These are phyloP conservation scores for Crocuta crocuta DNA, from an alignment of 2,113 vertebrate species.

Conservation along the genomic window DNA sequence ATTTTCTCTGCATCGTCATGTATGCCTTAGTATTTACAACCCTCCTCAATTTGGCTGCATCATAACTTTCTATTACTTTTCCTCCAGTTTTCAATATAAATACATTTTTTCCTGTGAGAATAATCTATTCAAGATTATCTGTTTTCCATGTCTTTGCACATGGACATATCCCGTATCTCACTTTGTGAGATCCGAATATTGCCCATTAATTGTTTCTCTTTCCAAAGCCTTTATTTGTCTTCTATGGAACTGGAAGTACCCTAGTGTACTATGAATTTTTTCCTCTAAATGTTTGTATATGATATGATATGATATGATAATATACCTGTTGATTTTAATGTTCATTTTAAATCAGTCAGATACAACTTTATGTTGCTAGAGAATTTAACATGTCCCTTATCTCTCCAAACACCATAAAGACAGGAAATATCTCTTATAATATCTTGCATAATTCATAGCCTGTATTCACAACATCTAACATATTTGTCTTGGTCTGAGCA, in stretches of 20 bases:
- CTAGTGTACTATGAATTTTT: not conserved
- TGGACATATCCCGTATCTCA: not conserved
- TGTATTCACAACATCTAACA: not conserved
- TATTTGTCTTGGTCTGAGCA: not conserved
- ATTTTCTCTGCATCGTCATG: not conserved
- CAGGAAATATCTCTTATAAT: not conserved
- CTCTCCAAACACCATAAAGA: not conserved
- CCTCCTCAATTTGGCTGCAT: not conserved
- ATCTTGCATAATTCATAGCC: not conserved
- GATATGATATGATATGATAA: not conserved
- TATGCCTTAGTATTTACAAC: not conserved
- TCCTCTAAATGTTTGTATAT: not conserved
- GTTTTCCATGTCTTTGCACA: not conserved
- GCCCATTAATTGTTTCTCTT: not conserved
- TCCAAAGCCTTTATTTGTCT: not conserved
- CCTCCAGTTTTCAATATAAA: not conserved
- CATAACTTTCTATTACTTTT: not conserved
- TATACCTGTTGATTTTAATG: not conserved
- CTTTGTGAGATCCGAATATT: not conserved
- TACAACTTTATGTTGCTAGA: not conserved
- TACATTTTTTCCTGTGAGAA: not conserved
- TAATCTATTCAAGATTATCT: not conserved
- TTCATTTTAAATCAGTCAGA: not conserved
- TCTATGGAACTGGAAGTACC: not conserved
- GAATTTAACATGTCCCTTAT: not conserved